Evolutionary conservation across 1,140 invertebrate species (phyloP).

Genomic region (Condylostylus longicornis): DNA sequence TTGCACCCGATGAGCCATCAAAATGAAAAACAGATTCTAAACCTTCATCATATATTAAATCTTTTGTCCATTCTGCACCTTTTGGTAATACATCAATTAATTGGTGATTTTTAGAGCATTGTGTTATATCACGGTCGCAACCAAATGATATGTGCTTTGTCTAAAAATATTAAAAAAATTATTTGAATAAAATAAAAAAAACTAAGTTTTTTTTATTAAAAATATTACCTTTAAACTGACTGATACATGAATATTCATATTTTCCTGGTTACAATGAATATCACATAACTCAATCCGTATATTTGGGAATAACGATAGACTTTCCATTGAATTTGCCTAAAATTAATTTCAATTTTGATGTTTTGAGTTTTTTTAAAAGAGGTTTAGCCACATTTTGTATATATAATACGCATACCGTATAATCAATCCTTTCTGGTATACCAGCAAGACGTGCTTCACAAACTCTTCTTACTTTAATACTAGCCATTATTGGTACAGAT

Average conservation of each 20-base stretch:
- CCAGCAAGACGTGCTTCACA: slow-evolving; percentile 37
- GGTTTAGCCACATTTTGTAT: neutral
- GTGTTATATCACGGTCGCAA: slow-evolving; percentile 27
- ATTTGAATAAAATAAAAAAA: neutral
- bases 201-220: neutral
- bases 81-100: slow-evolving; percentile 71
- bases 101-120: slow-evolving; percentile 31
- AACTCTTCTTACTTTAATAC: slow-evolving; percentile 59
- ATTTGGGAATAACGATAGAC: slow-evolving; percentile 57
- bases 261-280: slow-evolving; percentile 53
- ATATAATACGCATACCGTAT: slow-evolving; percentile 49
- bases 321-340: slow-evolving; percentile 21
- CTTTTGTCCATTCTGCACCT: slow-evolving; percentile 70
- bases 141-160: slow-evolving; percentile 32
- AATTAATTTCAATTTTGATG: neutral
- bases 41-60: slow-evolving; percentile 78
- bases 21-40: slow-evolving; percentile 89
- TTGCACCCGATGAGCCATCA: slow-evolving; percentile 76
- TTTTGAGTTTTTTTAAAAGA: neutral
- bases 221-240: slow-evolving; percentile 23
- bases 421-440: slow-evolving; percentile 79
- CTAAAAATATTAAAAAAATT: slow-evolving; percentile 9
- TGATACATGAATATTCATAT: slow-evolving; percentile 21
- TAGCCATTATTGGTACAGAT: slow-evolving; percentile 80
- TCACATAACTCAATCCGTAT: slow-evolving; percentile 80